phyloP scores from a whole-genome alignment of 30 jellyfish, hydroid and myxozoan genomes.

The Mastigias papua region DNA sequence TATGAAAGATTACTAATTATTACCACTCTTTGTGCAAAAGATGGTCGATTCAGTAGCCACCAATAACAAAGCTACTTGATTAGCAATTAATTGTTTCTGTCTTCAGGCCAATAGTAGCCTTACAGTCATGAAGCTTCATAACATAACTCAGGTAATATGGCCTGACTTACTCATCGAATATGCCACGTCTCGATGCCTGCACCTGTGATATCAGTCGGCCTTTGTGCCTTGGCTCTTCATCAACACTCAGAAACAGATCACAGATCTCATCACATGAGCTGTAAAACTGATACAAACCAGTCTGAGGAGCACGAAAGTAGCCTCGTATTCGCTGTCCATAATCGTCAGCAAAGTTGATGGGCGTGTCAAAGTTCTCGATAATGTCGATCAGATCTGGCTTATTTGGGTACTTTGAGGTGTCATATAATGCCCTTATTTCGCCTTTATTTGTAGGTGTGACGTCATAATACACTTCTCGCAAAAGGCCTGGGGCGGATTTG shows the following conservation, averaged over 20 bases:
- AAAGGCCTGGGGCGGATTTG: constrained; percentile 61
- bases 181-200: constrained; percentile 83
- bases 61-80: too few species aligned
- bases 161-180: constrained; percentile 78
- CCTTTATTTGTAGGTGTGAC: constrained; percentile 75
- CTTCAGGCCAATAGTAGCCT: too few species aligned
- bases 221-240: constrained; percentile 86
- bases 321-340: constrained; percentile 96
- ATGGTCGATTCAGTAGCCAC: too few species aligned
- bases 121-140: too few species aligned
- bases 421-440: constrained; percentile 84
- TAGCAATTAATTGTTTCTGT: too few species aligned
- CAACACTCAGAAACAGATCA: constrained; percentile 88
- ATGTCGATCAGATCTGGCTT: constrained; percentile 88
- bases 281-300: constrained; percentile 82
- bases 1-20: too few species aligned
- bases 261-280: constrained; percentile 95
- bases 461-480: constrained; percentile 88
- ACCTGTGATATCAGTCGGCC: constrained; percentile 86
- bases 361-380: constrained; percentile 84
- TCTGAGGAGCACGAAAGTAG: constrained; percentile 82
- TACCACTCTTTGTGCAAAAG: too few species aligned
- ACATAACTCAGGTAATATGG: too few species aligned
- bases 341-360: constrained; percentile 82
- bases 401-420: constrained; percentile 76